Conservation (phyloP, 2,797 vertebrate genomes). For the Aplochiton taeniatus region DNA sequence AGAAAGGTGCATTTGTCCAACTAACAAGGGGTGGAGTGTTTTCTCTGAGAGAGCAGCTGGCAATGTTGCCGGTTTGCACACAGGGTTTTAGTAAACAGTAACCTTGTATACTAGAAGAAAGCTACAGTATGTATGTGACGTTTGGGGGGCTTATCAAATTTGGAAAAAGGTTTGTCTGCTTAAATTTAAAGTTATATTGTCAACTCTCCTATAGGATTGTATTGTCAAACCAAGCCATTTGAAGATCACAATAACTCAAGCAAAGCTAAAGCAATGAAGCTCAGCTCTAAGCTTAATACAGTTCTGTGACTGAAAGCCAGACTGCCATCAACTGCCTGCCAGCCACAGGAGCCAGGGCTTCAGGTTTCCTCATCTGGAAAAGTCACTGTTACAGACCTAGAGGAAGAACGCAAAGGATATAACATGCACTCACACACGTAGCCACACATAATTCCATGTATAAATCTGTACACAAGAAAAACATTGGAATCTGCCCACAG, state of each 20-base stretch:
- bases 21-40: no score
- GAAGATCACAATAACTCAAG: conserved; percentile 40
- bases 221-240: conserved; percentile 3
- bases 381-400: conserved; percentile 53
- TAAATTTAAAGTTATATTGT: no score
- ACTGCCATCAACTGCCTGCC: conserved; percentile 57
- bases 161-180: no score
- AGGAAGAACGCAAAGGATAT: conserved; percentile 38
- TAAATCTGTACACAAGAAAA: conserved; percentile 2
- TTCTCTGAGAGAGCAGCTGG: no score
- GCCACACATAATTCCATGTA: neutral
- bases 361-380: conserved; percentile 69
- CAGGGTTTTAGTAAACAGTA: no score
- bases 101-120: no score
- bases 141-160: no score
- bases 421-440: conserved; percentile 7
- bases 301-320: conserved; percentile 48
- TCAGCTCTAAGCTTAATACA: conserved; percentile 40
- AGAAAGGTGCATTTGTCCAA: no score
- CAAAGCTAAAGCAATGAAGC: conserved; percentile 38
- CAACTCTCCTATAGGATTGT: no score
- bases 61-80: no score
- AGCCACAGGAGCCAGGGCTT: conserved; percentile 60
- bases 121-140: no score
- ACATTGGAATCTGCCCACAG: conserved; percentile 3